These are phyloP conservation scores for Drosophila trapezifrons DNA, from an alignment of 1,140 invertebrate species.

Conservation along the genomic window DNA sequence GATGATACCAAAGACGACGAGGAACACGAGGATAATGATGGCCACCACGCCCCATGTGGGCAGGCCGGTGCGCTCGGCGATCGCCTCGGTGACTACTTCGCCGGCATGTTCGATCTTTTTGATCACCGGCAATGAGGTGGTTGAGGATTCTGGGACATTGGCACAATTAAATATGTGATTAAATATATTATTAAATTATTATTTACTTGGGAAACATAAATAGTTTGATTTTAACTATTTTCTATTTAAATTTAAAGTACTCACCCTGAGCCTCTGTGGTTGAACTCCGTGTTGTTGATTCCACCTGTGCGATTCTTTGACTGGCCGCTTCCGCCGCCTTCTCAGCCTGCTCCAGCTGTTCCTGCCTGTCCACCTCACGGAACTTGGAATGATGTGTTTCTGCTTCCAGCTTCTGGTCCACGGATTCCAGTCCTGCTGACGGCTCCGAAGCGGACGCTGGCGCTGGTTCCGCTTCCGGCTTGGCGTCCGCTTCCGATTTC, in stretches of 20 bases:
- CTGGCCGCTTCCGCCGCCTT: constrained; percentile 59
- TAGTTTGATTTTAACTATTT: too few species aligned
- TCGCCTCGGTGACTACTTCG: constrained; percentile 84
- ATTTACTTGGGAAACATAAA: too few species aligned
- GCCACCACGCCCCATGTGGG: constrained; percentile 90
- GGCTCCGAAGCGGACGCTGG: constrained; percentile 68
- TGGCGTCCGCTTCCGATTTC: constrained; percentile 65
- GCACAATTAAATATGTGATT: background rate
- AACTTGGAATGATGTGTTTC: constrained; percentile 75
- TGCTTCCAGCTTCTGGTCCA: constrained; percentile 64
- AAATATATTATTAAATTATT: too few species aligned
- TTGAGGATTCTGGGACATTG: constrained; percentile 53
- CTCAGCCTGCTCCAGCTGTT: constrained; percentile 40
- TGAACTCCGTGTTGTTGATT: constrained; percentile 71
- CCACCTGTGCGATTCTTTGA: constrained; percentile 77
- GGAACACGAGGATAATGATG: constrained; percentile 90
- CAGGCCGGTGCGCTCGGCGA: constrained; percentile 88
- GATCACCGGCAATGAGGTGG: constrained; percentile 69
- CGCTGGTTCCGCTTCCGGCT: constrained; percentile 66
- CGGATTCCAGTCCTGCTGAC: constrained; percentile 59
- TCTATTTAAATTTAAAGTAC: background rate
- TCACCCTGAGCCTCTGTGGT: constrained; percentile 78
- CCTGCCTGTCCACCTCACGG: constrained; percentile 65
- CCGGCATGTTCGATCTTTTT: constrained; percentile 77
- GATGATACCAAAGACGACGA: constrained; percentile 94